These are phyloP conservation scores for Nipponia nippon DNA, from an alignment of 2,113 vertebrate species.

Conservation along the genomic window DNA sequence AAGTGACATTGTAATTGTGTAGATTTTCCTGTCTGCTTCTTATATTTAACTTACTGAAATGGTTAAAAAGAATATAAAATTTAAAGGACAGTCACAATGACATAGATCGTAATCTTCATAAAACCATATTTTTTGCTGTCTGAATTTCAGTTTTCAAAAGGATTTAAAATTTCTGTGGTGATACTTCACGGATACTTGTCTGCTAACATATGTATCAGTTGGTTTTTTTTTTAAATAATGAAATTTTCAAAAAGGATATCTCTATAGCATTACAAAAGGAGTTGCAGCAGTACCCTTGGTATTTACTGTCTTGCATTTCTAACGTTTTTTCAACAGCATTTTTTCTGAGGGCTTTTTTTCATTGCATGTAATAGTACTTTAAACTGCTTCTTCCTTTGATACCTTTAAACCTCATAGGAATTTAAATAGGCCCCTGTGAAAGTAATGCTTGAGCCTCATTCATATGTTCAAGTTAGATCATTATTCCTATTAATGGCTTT, in stretches of 20 bases:
- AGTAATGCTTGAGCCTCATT: constrained; percentile 66
- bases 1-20: background rate
- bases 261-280: background rate
- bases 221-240: background rate
- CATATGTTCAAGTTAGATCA: constrained; percentile 62
- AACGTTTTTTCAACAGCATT: constrained; percentile 46
- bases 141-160: background rate
- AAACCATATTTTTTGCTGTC: background rate
- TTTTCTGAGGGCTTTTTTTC: constrained; percentile 14
- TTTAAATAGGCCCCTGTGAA: constrained; percentile 66
- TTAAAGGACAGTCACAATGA: background rate
- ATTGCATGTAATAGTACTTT: constrained; percentile 22
- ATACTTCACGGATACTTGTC: background rate
- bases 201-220: background rate
- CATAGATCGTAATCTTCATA: background rate
- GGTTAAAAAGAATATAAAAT: background rate
- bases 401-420: constrained; percentile 64
- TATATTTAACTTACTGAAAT: background rate
- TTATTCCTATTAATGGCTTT: constrained; percentile 75
- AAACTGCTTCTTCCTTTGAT: constrained; percentile 59
- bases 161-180: background rate
- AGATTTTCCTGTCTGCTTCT: background rate
- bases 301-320: constrained; percentile 63
- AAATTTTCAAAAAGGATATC: background rate
- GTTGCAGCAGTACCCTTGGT: background rate